Evolutionary conservation across 2,113 vertebrate species (phyloP).

Genomic region (Neodon shergylaensis): DNA sequence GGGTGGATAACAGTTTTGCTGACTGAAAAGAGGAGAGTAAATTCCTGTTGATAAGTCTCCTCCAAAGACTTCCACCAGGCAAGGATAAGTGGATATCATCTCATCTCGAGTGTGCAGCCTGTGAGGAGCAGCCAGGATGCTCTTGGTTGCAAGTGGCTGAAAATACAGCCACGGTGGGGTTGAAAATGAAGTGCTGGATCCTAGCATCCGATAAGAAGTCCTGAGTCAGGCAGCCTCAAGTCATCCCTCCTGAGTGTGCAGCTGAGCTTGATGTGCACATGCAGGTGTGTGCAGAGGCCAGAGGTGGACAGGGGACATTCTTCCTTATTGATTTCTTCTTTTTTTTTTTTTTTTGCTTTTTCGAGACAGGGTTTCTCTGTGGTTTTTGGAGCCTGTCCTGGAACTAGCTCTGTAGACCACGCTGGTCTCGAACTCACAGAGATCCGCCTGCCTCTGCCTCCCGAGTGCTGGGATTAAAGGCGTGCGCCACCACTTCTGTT

Average conservation of each 20-base stretch:
- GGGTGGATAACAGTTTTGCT: not conserved
- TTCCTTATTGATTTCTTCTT: not conserved
- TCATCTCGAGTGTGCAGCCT: not conserved
- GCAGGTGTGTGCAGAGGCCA: not conserved
- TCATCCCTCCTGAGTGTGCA: not conserved
- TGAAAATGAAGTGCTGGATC: not conserved
- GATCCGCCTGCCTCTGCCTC: too few species aligned
- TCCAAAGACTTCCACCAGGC: constrained; percentile 15
- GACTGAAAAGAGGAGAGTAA: not conserved
- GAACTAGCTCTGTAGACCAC: too few species aligned
- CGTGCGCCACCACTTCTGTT: too few species aligned
- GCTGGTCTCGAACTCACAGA: too few species aligned
- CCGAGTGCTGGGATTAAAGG: too few species aligned
- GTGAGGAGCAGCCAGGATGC: not conserved
- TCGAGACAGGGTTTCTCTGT: too few species aligned
- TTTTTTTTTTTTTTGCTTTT: too few species aligned
- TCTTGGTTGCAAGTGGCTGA: constrained; percentile 9
- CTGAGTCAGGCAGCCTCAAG: not conserved
- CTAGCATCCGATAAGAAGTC: not conserved
- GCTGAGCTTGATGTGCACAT: not conserved
- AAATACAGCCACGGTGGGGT: not conserved
- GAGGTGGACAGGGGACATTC: not conserved
- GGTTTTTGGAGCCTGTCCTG: too few species aligned
- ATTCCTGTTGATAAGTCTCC: constrained; percentile 25
- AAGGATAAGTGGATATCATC: not conserved